Evolutionary conservation across 2,113 vertebrate species (phyloP), one percentile per base, ranked within the genome.

Genomic region (Pyrgilauda ruficollis): DNA sequence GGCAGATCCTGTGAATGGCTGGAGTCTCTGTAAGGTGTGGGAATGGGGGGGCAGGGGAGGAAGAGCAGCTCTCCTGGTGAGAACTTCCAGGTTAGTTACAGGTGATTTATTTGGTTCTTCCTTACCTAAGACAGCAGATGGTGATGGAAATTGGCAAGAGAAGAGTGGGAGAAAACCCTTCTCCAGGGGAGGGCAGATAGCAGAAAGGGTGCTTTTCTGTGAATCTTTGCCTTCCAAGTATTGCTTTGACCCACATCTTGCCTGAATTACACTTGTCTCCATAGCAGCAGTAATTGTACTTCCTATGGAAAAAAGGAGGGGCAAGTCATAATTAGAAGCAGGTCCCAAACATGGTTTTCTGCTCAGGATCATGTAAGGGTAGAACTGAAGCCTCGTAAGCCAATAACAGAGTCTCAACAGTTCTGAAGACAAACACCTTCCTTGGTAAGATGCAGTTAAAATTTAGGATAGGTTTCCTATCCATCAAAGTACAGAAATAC

Each of bases 201-300:
- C 35, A 50, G 43, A 66, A 70, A 72, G 10, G 21, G 30, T 68
- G 44, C 27, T 35, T 77, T 72, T 10, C 77, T 63, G 59, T 75
- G 83, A 67, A 59, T 74, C 63, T 85, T 94, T 77, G 66, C 85
- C 58, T 93, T 67, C 41, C 30, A 49, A 58, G 43, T 69, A 28
- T 66, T 90, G 39, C 68, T 94, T 85, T 90, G 93, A 85, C 87
- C 67, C 75, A 86, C 92, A 95, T 96, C 94, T 96, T 97, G 95
- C 74, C 94, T 90, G 89, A 91, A 95, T 97, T 95, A 96, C 44
- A 56, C 55, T 77, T 87, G 94, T 97, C 78, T 92, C 94, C 94
- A 95, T 96, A 92, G 97, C 94, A 95, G 92, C 95, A 87, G 73
- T 88, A 87, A 87, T 74, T 92, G 64, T 88, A 81, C 85, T 95